Percentiles rank a stretch among this genome's conserved stretches.
These are phyloP conservation scores for Neolamprologus variostigma DNA, from an alignment of 2,113 vertebrate species.

Conservation along the genomic window DNA sequence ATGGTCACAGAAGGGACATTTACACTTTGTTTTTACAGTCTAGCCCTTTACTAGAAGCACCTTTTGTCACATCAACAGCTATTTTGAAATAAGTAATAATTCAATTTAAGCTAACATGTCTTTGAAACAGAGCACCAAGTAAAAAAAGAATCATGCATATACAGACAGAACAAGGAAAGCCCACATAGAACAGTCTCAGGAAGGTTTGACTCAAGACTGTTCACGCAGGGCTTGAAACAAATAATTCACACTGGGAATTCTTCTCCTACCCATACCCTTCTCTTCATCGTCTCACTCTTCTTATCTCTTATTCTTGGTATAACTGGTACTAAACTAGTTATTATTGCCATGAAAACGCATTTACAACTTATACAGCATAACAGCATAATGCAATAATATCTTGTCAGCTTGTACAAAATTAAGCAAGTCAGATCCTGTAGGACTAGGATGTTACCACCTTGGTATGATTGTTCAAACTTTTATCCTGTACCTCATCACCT, in stretches of 20 bases:
- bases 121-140: not conserved
- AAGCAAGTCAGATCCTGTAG: not conserved
- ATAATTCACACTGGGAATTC: not conserved
- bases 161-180: not conserved
- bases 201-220: not conserved
- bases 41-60: not conserved
- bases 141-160: not conserved
- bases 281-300: not conserved
- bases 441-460: not conserved
- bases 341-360: not conserved
- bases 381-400: not conserved
- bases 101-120: not conserved
- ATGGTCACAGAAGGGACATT: not conserved
- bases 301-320: not conserved
- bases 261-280: not conserved
- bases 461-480: not conserved
- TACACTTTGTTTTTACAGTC: not conserved
- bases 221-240: not conserved
- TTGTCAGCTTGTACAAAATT: not conserved
- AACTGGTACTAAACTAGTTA: not conserved
- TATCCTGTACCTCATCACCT: not conserved
- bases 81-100: not conserved
- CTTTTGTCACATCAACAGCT: not conserved
- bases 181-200: not conserved
- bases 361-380: not conserved